Evolutionary conservation across 2,113 vertebrate species (phyloP), one percentile per base, ranked within the genome.

Genomic region (Pycnonotus jocosus): DNA sequence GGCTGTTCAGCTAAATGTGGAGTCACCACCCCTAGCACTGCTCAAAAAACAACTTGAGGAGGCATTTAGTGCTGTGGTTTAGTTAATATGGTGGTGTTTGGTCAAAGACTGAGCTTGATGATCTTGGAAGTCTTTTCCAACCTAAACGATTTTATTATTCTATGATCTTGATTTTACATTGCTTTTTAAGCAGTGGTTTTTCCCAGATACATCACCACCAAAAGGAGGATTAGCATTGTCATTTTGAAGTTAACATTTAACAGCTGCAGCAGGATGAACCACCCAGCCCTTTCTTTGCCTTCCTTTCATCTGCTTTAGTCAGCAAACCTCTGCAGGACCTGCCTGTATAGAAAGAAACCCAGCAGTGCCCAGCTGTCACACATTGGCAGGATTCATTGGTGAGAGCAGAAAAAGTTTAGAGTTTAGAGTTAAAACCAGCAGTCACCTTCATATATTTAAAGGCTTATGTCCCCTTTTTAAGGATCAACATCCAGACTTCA

Each of bases 31-130:
- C 14, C 4, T 6, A 24, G 8, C 1, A 1, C 10, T 27, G 54
- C 10, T 33, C 21, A 69, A 35, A 24, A 51, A 58, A 24, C 1
- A 1, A 17, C 15, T 45, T 15, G 9, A 22, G 0, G 0, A 30
- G 38, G 16, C 30, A 31, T 12, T 40, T 27, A 13, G 17, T 35
- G 17, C 22, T 31, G 40, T 61, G 8, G 17, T 47, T 69, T 13
- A 33, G 10, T 42, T 61, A 21, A 15, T 22, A 13, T 23, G 24
- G 5, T 27, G 17, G 21, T 47, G 7, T 22, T 60, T n/a, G 19
- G 9, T 38, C n/a, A 53, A 68, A 68, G 9, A 51, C 4, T 45
- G 6, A 25, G 25, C 16, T 74, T 19, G 5, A 25, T 53, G 15
- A 28, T 12, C 51, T 51, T 51, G 22, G 33, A 51, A 10, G 2